These are phyloP conservation scores for Rhodeus uyekii DNA, from an alignment of 2,797 vertebrate species.

Conservation along the genomic window DNA sequence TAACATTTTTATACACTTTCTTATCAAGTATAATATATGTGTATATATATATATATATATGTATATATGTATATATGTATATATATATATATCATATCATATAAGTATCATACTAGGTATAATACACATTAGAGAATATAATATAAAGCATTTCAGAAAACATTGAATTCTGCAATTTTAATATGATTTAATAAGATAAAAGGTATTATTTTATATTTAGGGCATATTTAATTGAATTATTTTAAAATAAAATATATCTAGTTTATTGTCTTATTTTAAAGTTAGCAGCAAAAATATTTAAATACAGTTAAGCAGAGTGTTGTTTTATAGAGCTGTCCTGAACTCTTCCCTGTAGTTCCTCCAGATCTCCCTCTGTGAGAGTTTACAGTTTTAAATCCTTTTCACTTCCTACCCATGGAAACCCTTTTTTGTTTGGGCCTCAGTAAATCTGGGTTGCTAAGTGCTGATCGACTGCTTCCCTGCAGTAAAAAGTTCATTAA, in stretches of 20 bases:
- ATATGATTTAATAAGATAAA: background rate
- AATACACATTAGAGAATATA: background rate
- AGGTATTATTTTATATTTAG: background rate
- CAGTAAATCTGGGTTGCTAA: conserved; percentile 50
- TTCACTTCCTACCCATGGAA: conserved; percentile 55
- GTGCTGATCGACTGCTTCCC: conserved; percentile 36
- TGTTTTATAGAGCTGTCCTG: conserved; percentile 1
- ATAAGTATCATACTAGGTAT: background rate
- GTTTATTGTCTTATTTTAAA: background rate
- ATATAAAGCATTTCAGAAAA: background rate
- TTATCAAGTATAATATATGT: background rate
- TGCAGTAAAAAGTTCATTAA: conserved; percentile 53
- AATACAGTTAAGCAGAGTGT: background rate
- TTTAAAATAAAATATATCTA: background rate
- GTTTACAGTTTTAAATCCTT: conserved; percentile 46
- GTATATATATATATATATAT: too few species aligned
- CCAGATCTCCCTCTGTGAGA: conserved; percentile 31
- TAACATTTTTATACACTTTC: too few species aligned
- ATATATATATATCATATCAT: too few species aligned
- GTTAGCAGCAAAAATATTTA: background rate
- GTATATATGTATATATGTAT: too few species aligned
- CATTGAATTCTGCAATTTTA: background rate
- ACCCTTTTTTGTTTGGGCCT: conserved; percentile 53
- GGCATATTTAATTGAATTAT: background rate
- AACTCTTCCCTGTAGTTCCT: background rate